A percentile compares a stretch with the other conserved stretches of the same genome.
Conservation (phyloP, 1,140 invertebrate genomes). For the Phymastichus coffea region DNA sequence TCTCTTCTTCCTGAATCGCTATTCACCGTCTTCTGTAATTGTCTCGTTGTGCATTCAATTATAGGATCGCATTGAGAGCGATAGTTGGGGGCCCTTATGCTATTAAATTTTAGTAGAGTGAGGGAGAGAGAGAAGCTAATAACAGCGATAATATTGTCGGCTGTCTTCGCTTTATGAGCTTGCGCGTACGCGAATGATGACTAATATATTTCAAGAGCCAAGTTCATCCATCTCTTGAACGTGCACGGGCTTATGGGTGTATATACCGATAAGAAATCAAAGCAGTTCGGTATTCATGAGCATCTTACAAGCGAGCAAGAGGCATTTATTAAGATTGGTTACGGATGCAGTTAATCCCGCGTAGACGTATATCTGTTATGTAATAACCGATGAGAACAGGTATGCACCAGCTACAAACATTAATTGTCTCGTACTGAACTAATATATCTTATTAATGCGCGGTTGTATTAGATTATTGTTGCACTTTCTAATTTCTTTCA, state of each 20-base stretch:
- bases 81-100: conserved; percentile 19
- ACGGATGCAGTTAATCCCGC: not conserved
- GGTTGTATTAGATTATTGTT: no score
- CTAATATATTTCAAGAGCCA: conserved; percentile 50
- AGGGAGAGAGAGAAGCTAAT: conserved; percentile 39
- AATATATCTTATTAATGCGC: no score
- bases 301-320: not conserved
- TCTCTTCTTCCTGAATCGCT: no score
- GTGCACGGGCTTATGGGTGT: conserved; percentile 23
- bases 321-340: not conserved
- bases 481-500: no score
- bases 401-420: no score
- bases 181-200: conserved; percentile 47
- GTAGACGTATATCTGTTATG: no score
- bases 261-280: conserved; percentile 44
- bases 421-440: no score
- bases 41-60: not conserved
- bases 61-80: not conserved
- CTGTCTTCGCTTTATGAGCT: no score
- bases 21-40: no score
- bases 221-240: conserved; percentile 46
- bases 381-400: no score
- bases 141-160: conserved; percentile 43
- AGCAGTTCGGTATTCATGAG: no score
- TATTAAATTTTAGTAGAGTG: conserved; percentile 47